Evolutionary conservation across 2,888 invertebrate species (phyloP).

Genomic region (Fragum fragum): DNA sequence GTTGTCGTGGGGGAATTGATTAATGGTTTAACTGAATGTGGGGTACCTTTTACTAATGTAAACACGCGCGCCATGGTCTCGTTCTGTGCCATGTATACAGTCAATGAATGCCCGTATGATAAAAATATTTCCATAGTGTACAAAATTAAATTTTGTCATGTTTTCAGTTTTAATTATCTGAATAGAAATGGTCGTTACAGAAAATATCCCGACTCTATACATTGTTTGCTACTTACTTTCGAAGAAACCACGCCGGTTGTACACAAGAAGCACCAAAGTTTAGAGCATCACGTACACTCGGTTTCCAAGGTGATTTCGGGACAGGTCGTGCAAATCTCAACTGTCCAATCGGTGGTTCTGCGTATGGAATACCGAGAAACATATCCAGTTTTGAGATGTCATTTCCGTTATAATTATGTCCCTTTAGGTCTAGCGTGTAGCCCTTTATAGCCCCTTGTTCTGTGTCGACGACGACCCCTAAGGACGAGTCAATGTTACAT

Average conservation of each 20-base stretch:
- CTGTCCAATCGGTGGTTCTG: conserved; percentile 62
- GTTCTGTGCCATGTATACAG: too few relatives aligned
- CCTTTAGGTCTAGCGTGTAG: conserved; percentile 38
- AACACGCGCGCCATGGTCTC: too few relatives aligned
- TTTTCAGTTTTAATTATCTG: too few relatives aligned
- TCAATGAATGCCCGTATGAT: too few relatives aligned
- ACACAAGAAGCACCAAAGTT: conserved; percentile 50
- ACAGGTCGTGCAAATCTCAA: conserved; percentile 65
- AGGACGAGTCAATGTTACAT: neutral
- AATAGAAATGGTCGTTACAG: too few relatives aligned
- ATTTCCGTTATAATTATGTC: conserved; percentile 40
- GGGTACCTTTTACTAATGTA: too few relatives aligned
- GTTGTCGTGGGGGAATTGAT: too few relatives aligned
- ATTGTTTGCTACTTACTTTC: conserved; percentile 37
- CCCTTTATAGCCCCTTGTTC: conserved; percentile 39
- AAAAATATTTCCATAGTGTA: too few relatives aligned
- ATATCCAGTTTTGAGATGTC: conserved; percentile 51
- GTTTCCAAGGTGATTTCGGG: conserved; percentile 58
- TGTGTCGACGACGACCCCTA: conserved; percentile 33
- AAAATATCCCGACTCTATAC: too few relatives aligned
- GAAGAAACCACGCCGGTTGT: conserved; percentile 45
- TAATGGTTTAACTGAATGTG: too few relatives aligned
- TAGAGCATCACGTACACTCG: conserved; percentile 40
- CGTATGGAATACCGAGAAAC: conserved; percentile 71
- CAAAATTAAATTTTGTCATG: too few relatives aligned